Base-by-base conservation (phyloP, 2,888 invertebrate species). In the Parasteatoda lunata region DNA sequence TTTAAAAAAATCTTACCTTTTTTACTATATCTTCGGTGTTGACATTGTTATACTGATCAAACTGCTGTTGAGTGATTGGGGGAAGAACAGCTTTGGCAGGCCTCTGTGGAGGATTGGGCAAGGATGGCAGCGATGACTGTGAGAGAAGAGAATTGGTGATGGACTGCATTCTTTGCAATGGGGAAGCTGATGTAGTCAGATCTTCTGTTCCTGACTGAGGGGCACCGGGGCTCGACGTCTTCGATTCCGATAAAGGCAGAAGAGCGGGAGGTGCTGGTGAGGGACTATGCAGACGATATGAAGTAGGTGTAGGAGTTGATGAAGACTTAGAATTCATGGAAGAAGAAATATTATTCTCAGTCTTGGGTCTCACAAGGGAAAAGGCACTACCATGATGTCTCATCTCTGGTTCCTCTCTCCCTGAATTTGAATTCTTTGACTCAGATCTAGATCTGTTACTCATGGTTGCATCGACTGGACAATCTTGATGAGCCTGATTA, bases 11-110 rank as follows among this genome's bases (percentile, higher is more conserved):
- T 11, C 89, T 91, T 91, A 94, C 94, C 93, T 97, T 96, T 91
- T 97, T 96, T 79, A 99, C 99, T 90, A 99, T 97, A 90, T 99
- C 98, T 93, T 99, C 99, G 0, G 99, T 99, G 92, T 99, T 98
- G 89, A 99, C 94, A 92, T 97, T 97, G 92, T 98, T 97, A 93
- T 98, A 98, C 93, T 97, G 95, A 93, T 99, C 99, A 92, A 99
- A 99, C 92, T 99, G 98, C 91, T 99, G 98, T 92, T 99, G 99
- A 0, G 98, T 98, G 90, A 99, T 98, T 3, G 99, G 98, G 68
- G 98, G 98, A 90, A 99, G 94, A 72, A 99, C 98, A 52, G 98
- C 98, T 93, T 98, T 97, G 91, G 98, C 94, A 15, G 98, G 98
- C 90, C 98, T 94, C 91, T 97, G 97, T 70, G 95, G 95, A 15